phyloP scores from a whole-genome alignment of 2,113 vertebrate genomes.

The Misgurnus anguillicaudatus region DNA sequence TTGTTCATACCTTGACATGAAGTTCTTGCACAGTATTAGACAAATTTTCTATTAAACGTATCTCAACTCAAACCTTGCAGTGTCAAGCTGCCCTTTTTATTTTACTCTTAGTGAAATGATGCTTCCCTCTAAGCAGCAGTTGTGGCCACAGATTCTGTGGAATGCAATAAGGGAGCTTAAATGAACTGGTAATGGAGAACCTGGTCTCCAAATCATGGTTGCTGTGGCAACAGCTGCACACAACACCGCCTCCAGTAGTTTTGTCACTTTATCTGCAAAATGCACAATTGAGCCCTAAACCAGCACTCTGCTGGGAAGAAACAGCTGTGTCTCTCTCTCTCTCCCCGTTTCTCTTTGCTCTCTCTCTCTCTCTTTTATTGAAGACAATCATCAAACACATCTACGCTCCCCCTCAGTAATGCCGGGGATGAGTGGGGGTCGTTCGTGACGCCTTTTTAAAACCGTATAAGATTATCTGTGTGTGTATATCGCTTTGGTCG shows the following conservation, averaged over 20 bases:
- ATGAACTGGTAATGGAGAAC: conserved; percentile 99
- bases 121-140: conserved; percentile 81
- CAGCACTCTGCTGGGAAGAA: conserved; percentile 86
- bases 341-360: conserved; percentile 1
- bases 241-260: conserved; percentile 99
- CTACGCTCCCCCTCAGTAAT: conserved; percentile 37
- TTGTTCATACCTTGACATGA: background rate
- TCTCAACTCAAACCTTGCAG: conserved; percentile 4
- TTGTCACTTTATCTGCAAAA: conserved; percentile 99
- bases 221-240: conserved; percentile 95
- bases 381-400: conserved; percentile 39
- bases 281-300: conserved; percentile 99
- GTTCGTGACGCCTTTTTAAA: conserved; percentile 16
- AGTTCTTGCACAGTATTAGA: background rate
- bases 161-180: conserved; percentile 99
- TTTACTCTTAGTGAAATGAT: conserved; percentile 11
- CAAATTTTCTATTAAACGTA: background rate
- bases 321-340: conserved; percentile 73
- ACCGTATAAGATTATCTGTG: conserved; percentile 44
- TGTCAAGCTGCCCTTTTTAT: conserved; percentile 25
- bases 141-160: conserved; percentile 96
- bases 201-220: conserved; percentile 96
- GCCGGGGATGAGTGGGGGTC: conserved; percentile 38
- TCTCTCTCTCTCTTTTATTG: conserved; percentile 37
- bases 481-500: conserved; percentile 44